Base-by-base conservation (phyloP, 2,888 invertebrate species). In the Meiosimyza platycephala region DNA sequence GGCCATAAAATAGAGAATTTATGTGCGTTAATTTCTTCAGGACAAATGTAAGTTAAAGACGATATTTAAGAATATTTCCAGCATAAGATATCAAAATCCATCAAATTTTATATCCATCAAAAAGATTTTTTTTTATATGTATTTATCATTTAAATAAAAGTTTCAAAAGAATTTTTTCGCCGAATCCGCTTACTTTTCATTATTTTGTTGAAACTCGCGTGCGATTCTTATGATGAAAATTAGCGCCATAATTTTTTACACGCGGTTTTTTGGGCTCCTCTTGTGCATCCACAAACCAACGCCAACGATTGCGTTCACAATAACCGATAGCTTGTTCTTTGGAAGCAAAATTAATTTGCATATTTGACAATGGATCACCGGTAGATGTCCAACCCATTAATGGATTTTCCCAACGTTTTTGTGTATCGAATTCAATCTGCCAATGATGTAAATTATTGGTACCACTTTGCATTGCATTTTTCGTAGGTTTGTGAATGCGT, bases 321-420 rank as follows among this genome's bases (percentile, higher is more conserved):
- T 94, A 96, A 0, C 91, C 91, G 71, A 97, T 92, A 0, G 99
- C 99, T 81, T 96, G 97, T 71, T 98, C 94, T 73, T 92, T 91
- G 1, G 90, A 89, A 3, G 89, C 84, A 84, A 98, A 98, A 72
- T 93, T 90, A 11, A 99, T 88, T 82, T 94, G 92, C 89, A 97
- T 84, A 86, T 98, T 99, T 1, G 98, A 98, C 66, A 98, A 88
- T 0, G 99, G 99, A 88, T 99, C 99, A 48, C 95, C 99, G 11
- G 92, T 92, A 1, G 98, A 98, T 5, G 93, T 89, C 99, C 99
- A 99, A 62, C 99, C 99, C 95, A 99, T 99, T 11, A 98, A 90
- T 0, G 97, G 97, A 88, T 99, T 99, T 85, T 99, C 99, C 99
- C 99, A 99, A 80, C 99, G 92, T 86, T 98, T 95, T 67, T 96